phyloP scores from a whole-genome alignment of 2,888 invertebrate genomes.

The Cordylochernes scorpioides region DNA sequence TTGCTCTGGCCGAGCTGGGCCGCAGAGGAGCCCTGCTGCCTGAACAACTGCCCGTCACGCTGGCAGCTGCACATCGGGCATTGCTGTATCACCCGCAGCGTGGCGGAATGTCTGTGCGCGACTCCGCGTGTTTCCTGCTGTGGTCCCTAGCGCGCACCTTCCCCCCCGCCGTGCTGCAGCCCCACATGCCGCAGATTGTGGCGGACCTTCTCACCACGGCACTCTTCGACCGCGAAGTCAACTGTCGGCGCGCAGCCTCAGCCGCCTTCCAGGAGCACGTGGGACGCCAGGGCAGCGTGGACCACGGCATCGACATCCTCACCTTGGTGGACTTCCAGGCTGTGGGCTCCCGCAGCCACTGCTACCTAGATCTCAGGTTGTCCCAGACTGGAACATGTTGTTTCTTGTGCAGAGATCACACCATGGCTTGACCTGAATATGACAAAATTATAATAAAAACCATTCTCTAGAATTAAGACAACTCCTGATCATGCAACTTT shows the following conservation, averaged over 20 bases:
- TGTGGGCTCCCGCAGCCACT: constrained; percentile 55
- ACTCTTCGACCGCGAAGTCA: constrained; percentile 62
- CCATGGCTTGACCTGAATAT: too few species aligned
- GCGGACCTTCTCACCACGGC: constrained; percentile 60
- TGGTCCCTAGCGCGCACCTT: constrained; percentile 96
- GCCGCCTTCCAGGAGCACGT: constrained; percentile 98
- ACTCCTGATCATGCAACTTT: too few species aligned
- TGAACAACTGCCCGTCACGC: constrained; percentile 49
- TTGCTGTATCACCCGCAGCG: too few species aligned
- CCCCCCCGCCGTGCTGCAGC: constrained; percentile 47
- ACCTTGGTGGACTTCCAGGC: constrained; percentile 82
- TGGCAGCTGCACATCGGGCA: constrained; percentile 53
- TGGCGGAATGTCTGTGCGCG: constrained; percentile 71
- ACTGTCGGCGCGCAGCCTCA: constrained; percentile 80
- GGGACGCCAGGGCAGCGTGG: constrained; percentile 86
- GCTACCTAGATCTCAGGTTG: constrained; percentile 41
- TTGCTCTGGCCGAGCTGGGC: constrained; percentile 77
- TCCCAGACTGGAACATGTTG: too few species aligned
- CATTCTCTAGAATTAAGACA: too few species aligned
- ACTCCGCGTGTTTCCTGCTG: constrained; percentile 93
- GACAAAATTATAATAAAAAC: too few species aligned
- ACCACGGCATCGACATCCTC: constrained; percentile 85
- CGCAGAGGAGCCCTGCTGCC: too few species aligned
- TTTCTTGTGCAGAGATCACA: too few species aligned
- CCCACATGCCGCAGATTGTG: constrained; percentile 53